Percentiles rank a stretch among this genome's conserved stretches.
phyloP scores from a whole-genome alignment of 2,888 invertebrate species.

The Ecdyonurus torrentis region DNA sequence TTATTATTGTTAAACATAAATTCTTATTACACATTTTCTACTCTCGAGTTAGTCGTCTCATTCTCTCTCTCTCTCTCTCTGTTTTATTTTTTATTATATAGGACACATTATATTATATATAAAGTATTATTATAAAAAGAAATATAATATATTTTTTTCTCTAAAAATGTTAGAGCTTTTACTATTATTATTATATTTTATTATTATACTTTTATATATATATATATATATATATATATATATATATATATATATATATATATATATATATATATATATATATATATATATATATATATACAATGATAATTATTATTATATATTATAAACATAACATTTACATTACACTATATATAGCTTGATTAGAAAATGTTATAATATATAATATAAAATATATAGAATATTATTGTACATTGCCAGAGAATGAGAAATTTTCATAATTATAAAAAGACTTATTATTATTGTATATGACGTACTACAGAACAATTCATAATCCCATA shows the following conservation, averaged over 20 bases:
- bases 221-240: no score
- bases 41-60: neutral
- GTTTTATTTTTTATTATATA: neutral
- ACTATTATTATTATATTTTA: no score
- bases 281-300: neutral
- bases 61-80: neutral
- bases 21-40: neutral
- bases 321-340: neutral
- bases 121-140: neutral
- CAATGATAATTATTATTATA: neutral
- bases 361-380: neutral
- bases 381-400: neutral
- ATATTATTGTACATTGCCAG: neutral
- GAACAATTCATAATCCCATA: neutral
- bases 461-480: no score
- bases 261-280: no score
- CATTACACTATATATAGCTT: neutral
- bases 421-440: no score
- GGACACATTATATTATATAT: neutral
- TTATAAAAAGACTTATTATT: no score
- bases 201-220: no score
- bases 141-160: neutral
- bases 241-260: no score
- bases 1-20: neutral
- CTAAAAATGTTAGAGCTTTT: no score